Evolutionary conservation across 2,113 vertebrate species (phyloP).

Genomic region (Sebastes fasciatus): DNA sequence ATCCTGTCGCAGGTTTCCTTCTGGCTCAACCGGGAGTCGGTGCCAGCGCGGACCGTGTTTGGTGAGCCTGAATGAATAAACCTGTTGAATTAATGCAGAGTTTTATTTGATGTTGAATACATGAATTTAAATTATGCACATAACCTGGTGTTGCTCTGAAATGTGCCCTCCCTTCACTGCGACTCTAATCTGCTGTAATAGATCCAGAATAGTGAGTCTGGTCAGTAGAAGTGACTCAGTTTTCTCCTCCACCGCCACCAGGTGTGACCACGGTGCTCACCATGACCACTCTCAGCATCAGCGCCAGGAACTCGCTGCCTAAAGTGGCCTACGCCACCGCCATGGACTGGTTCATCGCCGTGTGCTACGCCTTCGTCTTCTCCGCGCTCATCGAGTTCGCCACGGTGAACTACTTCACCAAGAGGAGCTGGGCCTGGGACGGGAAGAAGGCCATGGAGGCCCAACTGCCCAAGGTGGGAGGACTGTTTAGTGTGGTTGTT

Average conservation of each 20-base stretch:
- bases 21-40: slow-evolving; percentile 97
- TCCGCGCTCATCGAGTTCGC: slow-evolving; percentile 98
- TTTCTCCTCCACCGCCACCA: slow-evolving; percentile 58
- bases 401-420: slow-evolving; percentile 98
- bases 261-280: slow-evolving; percentile 98
- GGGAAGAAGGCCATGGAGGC: slow-evolving; percentile 97
- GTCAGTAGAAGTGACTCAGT: slow-evolving; percentile 43
- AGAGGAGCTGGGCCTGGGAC: slow-evolving; percentile 99
- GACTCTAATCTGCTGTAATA: slow-evolving; percentile 30
- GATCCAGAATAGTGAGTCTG: slow-evolving; percentile 17
- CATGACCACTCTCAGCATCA: slow-evolving; percentile 99
- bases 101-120: neutral
- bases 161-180: neutral
- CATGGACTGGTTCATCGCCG: slow-evolving; percentile 99
- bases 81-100: no score
- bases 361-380: slow-evolving; percentile 98
- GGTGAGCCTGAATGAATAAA: slow-evolving; percentile 83
- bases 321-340: slow-evolving; percentile 98
- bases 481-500: neutral
- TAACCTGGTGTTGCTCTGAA: slow-evolving; percentile 5
- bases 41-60: slow-evolving; percentile 96
- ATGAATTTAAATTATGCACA: neutral
- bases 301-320: slow-evolving; percentile 95
- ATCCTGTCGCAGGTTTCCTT: slow-evolving; percentile 98
- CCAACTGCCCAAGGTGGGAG: slow-evolving; percentile 90